These are phyloP conservation scores for Leptopilina boulardi DNA, from an alignment of 1,140 invertebrate species.

Conservation along the genomic window DNA sequence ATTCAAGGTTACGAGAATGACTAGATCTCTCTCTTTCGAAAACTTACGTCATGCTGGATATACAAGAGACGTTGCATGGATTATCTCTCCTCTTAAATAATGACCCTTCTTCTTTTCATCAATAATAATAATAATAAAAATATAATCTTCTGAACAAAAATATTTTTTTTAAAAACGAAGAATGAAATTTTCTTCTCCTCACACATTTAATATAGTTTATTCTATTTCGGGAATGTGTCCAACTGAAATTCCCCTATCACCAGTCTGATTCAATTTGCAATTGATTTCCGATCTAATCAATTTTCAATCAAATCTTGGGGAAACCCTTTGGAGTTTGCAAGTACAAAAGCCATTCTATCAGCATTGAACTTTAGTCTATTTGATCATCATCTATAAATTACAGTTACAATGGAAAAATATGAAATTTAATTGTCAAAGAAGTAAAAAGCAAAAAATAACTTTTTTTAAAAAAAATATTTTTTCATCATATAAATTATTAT, in stretches of 20 bases:
- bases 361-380: constrained; percentile 6
- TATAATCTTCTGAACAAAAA: not conserved
- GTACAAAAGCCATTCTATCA: not conserved
- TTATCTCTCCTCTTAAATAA: not conserved
- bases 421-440: not conserved
- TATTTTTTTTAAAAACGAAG: too few species aligned
- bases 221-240: not conserved
- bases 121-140: not conserved
- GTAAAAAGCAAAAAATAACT: not conserved
- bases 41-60: constrained; percentile 59
- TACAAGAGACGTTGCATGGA: constrained; percentile 41
- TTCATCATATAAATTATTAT: not conserved
- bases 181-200: not conserved
- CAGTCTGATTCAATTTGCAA: not conserved
- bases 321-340: not conserved
- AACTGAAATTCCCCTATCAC: not conserved
- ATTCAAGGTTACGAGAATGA: constrained; percentile 60
- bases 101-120: not conserved
- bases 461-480: not conserved
- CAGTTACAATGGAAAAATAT: not conserved
- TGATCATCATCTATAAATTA: not conserved
- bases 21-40: constrained; percentile 51
- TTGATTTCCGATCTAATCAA: constrained; percentile 27
- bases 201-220: not conserved
- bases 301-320: constrained; percentile 21